Conservation (phyloP, 2,888 invertebrate genomes). For the Ennomos erosarius region DNA sequence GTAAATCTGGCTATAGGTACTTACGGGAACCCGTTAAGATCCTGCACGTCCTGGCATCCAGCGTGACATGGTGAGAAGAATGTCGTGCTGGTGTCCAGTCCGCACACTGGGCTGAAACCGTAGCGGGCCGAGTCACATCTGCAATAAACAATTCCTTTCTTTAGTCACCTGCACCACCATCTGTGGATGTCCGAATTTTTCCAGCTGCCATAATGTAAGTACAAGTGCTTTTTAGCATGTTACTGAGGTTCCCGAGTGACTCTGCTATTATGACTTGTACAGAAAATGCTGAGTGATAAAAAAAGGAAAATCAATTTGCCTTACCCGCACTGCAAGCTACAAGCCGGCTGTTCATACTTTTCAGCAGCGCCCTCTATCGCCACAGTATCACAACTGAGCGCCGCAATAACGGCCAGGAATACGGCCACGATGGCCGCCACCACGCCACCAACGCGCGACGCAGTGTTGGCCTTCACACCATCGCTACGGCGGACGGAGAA, state of each 20-base stretch:
- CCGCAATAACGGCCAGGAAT: constrained; percentile 57
- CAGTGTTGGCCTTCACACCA: constrained; percentile 72
- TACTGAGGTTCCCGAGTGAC: too few species aligned
- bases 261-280: too few species aligned
- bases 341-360: constrained; percentile 54
- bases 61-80: constrained; percentile 77
- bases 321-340: constrained; percentile 66
- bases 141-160: constrained; percentile 22
- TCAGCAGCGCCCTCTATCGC: constrained; percentile 50
- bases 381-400: constrained; percentile 55
- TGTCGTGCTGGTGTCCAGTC: constrained; percentile 55
- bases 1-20: constrained; percentile 31
- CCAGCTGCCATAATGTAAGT: too few species aligned
- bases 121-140: constrained; percentile 67
- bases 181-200: too few species aligned
- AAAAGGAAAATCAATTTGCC: not conserved
- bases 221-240: too few species aligned
- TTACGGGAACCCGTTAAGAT: constrained; percentile 69
- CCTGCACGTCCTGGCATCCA: constrained; percentile 61
- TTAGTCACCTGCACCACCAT: too few species aligned
- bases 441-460: constrained; percentile 68
- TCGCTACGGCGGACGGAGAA: constrained; percentile 71
- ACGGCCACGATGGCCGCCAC: constrained; percentile 60
- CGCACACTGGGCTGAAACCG: constrained; percentile 73
- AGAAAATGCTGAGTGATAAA: too few species aligned